Percentiles rank a stretch among this genome's conserved stretches.
Evolutionary conservation across 2,888 invertebrate species (phyloP).

Genomic region (Syritta pipiens): DNA sequence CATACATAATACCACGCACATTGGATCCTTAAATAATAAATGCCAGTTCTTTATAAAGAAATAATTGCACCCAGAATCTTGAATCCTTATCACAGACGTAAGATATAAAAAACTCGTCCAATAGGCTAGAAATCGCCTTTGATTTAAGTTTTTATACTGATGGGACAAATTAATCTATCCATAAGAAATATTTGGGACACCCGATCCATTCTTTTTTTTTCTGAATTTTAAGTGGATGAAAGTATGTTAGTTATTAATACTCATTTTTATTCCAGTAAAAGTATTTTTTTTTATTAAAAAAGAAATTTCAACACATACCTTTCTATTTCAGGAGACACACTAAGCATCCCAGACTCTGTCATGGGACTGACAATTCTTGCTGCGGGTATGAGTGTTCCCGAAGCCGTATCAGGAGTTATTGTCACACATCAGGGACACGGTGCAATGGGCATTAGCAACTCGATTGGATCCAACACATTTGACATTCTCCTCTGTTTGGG

Average conservation of each 20-base stretch:
- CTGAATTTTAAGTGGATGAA: too few relatives aligned
- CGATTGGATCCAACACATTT: slow-evolving; percentile 90
- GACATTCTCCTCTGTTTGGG: slow-evolving; percentile 89
- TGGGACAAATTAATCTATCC: too few relatives aligned
- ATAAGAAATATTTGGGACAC: too few relatives aligned
- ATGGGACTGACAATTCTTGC: slow-evolving; percentile 92
- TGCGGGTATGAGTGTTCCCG: slow-evolving; percentile 91
- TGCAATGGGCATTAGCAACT: slow-evolving; percentile 85
- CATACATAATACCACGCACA: too few relatives aligned
- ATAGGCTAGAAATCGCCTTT: too few relatives aligned
- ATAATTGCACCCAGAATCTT: too few relatives aligned
- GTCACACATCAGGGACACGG: slow-evolving; percentile 88
- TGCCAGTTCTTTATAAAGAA: too few relatives aligned
- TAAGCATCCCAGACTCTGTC: slow-evolving; percentile 95
- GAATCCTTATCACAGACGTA: too few relatives aligned
- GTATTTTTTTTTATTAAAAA: background rate
- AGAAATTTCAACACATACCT: background rate
- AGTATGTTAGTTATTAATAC: background rate
- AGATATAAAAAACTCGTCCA: too few relatives aligned
- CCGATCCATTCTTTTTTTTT: too few relatives aligned
- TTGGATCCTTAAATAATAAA: too few relatives aligned
- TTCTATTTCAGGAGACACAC: slow-evolving; percentile 85
- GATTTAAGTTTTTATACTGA: too few relatives aligned
- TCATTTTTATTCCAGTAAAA: background rate
- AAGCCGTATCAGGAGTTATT: slow-evolving; percentile 91